Percentiles rank a stretch among this genome's conserved stretches.
phyloP scores from a whole-genome alignment of 2,888 invertebrate genomes.

The Micropterix aruncella region DNA sequence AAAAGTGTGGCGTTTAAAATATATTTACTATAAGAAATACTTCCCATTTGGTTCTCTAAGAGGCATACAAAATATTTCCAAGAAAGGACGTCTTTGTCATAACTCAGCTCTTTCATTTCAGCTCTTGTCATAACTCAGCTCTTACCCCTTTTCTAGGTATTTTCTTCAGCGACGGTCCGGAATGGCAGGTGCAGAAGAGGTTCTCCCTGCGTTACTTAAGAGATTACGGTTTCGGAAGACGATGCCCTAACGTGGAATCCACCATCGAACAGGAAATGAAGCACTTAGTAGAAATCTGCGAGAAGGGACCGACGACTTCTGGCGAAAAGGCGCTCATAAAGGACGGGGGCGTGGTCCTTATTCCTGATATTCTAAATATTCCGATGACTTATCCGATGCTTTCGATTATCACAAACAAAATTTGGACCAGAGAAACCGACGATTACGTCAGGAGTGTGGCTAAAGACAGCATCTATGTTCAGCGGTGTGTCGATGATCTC shows the following conservation, averaged over 20 bases:
- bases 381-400: constrained; percentile 41
- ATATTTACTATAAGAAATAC: no score
- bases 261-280: constrained; percentile 22
- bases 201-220: constrained; percentile 49
- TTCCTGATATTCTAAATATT: constrained; percentile 40
- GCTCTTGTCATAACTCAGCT: no score
- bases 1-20: no score
- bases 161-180: constrained; percentile 47
- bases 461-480: constrained; percentile 33
- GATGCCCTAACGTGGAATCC: constrained; percentile 38
- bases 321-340: constrained; percentile 20
- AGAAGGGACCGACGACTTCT: constrained; percentile 23
- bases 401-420: constrained; percentile 36
- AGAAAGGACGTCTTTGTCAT: no score
- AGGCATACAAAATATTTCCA: no score
- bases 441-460: constrained; percentile 27
- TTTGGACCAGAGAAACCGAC: constrained; percentile 36
- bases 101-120: no score
- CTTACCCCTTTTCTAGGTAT: constrained; percentile 47
- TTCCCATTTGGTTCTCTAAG: no score
- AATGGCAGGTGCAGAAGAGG: constrained; percentile 52
- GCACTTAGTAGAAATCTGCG: constrained; percentile 27
- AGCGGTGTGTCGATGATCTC: constrained; percentile 39
- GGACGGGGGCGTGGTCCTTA: not conserved
- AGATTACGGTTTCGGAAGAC: constrained; percentile 54